Evolutionary conservation across 1,140 invertebrate species (phyloP), one percentile per base, ranked within the genome.

Genomic region (Helicoverpa armigera): DNA sequence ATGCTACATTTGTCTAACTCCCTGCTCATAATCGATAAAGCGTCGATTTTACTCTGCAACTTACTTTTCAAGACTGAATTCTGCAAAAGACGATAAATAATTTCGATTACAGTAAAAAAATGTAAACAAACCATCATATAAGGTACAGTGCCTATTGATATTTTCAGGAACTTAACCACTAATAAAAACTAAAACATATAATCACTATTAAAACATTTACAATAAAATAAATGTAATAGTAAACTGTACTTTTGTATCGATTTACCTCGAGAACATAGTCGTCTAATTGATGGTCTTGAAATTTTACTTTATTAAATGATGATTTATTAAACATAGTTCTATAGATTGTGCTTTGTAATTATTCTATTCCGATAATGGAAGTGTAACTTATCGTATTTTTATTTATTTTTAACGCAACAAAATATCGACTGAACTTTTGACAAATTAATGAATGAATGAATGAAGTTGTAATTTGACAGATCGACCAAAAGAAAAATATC

Each of bases 1-100:
- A 96, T 96, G 81, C 97, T 96, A 90, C 97, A 98, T 93, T 98
- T 96, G 81, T 98, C 97, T 61, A 98, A 91, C 88, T 98, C 97
- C 87, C 97, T 96, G 78, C 96, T 97, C 86, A 98, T 93, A 73
- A 98, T 97, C 3, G 96, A 92, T 56, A 98, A 86, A 4, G 98
- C 97, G 93, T 98, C 97, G 56, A 97, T 96, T 94, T 98, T 98
- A 87, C 97, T 97, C 87, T 98, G 96, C 51, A 98, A 91, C 91
- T 98, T 98, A 83, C 96, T 96, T 85, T 96, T 95, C 12, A 96
- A 88, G 2, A 96, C 96, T 53, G 95, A 31, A 61, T 61, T 29
- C 23, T 61, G 58, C 58, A 23, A n/a, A 61, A 31, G 7, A 29
- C 16, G 10, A 31, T 23, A 61, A 16, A 23, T 58, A 58, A 16